Conservation (phyloP, 2,797 vertebrate genomes). For the Kryptolebias ocellatus region DNA sequence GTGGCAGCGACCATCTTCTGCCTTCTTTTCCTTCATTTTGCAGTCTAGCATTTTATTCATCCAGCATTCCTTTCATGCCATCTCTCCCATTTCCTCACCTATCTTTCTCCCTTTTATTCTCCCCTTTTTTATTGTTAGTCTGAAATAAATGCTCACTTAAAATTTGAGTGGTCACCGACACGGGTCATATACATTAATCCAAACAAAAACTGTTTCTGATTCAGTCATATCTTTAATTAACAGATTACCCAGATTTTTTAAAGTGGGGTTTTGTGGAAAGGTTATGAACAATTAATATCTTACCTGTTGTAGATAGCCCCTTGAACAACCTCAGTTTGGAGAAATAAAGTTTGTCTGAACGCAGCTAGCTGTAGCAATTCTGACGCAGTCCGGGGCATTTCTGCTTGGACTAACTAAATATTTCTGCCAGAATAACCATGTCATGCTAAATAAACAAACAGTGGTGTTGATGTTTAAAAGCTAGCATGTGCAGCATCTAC, state of each 20-base stretch:
- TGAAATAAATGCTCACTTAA: conserved; percentile 61
- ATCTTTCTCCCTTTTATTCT: conserved; percentile 41
- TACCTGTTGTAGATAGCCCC: too few relatives aligned
- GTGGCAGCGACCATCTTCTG: conserved; percentile 55
- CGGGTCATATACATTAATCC: conserved; percentile 37
- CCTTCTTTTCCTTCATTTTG: conserved; percentile 67
- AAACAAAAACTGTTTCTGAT: conserved; percentile 19
- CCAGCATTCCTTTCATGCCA: conserved; percentile 48
- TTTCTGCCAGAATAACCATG: too few relatives aligned
- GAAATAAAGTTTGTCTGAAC: too few relatives aligned
- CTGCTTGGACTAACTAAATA: too few relatives aligned
- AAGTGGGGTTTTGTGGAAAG: too few relatives aligned
- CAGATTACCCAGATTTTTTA: neutral
- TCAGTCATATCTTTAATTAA: conserved; percentile 13
- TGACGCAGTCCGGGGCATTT: too few relatives aligned
- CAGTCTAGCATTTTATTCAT: conserved; percentile 66
- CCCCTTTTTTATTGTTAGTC: conserved; percentile 51
- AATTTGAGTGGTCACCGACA: conserved; percentile 43
- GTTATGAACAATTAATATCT: too few relatives aligned
- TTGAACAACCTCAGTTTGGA: too few relatives aligned
- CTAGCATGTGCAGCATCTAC: too few relatives aligned
- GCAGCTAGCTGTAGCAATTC: too few relatives aligned
- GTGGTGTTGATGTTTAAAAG: too few relatives aligned
- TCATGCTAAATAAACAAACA: too few relatives aligned
- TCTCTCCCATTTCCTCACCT: conserved; percentile 34